Evolutionary conservation across 2,797 vertebrate species (phyloP).

Genomic region (Anas flavirostris): DNA sequence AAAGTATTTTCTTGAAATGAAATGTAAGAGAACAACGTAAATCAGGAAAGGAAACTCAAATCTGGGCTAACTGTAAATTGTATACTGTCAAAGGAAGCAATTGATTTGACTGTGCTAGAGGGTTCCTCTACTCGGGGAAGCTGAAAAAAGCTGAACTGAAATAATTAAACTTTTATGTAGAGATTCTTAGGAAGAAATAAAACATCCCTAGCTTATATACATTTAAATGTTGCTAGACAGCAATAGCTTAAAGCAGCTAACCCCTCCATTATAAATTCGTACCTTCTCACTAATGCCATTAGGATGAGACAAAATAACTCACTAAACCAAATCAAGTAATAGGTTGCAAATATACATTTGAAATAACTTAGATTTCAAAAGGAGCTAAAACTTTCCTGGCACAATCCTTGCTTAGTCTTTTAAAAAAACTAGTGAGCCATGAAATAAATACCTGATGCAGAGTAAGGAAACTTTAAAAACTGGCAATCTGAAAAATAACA

Average conservation of each 20-base stretch:
- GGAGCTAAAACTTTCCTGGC: background rate
- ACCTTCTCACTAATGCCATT: background rate
- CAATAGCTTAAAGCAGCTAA: background rate
- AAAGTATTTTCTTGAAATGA: background rate
- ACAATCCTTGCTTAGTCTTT: background rate
- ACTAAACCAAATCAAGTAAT: background rate
- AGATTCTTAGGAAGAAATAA: background rate
- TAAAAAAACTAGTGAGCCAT: background rate
- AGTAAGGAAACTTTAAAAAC: background rate
- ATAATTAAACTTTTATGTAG: background rate
- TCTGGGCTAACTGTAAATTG: background rate
- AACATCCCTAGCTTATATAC: background rate
- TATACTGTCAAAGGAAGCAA: background rate
- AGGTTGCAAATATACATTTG: background rate
- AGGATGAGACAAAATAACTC: background rate
- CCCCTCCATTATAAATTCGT: background rate
- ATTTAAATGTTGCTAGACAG: background rate
- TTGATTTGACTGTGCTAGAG: background rate
- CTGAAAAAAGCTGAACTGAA: background rate
- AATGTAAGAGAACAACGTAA: background rate
- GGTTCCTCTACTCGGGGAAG: background rate
- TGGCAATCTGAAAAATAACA: background rate
- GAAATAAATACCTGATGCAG: background rate
- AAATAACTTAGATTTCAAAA: background rate
- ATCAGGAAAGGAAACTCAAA: background rate